Percentiles rank a stretch among this genome's conserved stretches.
Evolutionary conservation across 2,797 vertebrate species (phyloP).

Genomic region (Limosa lapponica): DNA sequence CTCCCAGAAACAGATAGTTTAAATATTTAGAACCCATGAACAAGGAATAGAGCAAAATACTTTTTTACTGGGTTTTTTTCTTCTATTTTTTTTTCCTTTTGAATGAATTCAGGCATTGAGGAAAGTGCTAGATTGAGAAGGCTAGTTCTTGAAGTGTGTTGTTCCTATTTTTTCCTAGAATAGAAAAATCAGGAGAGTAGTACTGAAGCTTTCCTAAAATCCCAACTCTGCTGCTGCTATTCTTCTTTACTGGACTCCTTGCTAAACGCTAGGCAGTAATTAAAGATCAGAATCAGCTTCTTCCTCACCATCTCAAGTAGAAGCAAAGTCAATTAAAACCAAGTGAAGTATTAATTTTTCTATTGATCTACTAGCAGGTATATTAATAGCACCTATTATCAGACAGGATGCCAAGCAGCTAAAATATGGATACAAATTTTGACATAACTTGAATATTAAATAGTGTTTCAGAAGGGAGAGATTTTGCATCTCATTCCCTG

Average conservation of each 20-base stretch:
- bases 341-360: not conserved
- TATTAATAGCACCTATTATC: not conserved
- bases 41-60: not conserved
- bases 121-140: not conserved
- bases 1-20: not conserved
- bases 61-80: fast-evolving
- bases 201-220: not conserved
- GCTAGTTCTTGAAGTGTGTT: not conserved
- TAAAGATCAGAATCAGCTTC: slow-evolving; percentile 16
- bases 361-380: not conserved
- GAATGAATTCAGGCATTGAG: not conserved
- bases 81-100: not conserved
- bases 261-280: not conserved
- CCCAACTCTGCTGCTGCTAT: not conserved
- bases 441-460: not conserved
- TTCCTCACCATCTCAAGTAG: not conserved
- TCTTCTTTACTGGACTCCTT: not conserved
- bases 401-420: not conserved
- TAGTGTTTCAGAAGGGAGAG: not conserved
- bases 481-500: slow-evolving; percentile 42
- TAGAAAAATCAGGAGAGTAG: not conserved
- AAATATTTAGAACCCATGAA: not conserved
- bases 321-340: not conserved
- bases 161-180: not conserved
- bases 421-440: not conserved